Percentiles rank a stretch among this genome's conserved stretches.
phyloP scores from a whole-genome alignment of 2,113 vertebrate species.

The Marmota flaviventris region DNA sequence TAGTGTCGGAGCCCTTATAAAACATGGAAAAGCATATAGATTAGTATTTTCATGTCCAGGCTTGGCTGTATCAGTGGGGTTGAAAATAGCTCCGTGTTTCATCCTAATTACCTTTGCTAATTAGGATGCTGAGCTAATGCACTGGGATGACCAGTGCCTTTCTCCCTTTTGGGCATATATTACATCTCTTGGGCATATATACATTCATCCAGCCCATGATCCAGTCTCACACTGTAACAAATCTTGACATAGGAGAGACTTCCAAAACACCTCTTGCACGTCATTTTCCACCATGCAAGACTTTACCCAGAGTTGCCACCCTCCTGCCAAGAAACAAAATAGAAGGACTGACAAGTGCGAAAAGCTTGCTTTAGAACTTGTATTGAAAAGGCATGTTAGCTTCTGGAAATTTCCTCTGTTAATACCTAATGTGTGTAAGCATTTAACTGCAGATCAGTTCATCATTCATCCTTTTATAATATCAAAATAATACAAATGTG shows the following conservation, averaged over 20 bases:
- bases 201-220: background rate
- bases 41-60: background rate
- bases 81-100: background rate
- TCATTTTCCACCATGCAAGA: background rate
- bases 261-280: background rate
- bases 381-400: background rate
- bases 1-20: background rate
- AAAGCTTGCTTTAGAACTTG: background rate
- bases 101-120: background rate
- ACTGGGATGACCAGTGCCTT: background rate
- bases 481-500: background rate
- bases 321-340: background rate
- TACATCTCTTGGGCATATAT: accelerated
- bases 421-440: background rate
- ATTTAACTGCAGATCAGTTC: background rate
- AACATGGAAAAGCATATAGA: background rate
- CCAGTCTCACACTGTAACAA: background rate
- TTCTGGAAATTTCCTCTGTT: background rate
- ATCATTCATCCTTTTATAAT: background rate
- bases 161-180: background rate
- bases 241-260: background rate
- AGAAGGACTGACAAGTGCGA: background rate
- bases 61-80: background rate
- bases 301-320: background rate
- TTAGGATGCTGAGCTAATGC: background rate